Conservation (phyloP, 1,140 invertebrate species). For the Cheumatopsyche charites region DNA sequence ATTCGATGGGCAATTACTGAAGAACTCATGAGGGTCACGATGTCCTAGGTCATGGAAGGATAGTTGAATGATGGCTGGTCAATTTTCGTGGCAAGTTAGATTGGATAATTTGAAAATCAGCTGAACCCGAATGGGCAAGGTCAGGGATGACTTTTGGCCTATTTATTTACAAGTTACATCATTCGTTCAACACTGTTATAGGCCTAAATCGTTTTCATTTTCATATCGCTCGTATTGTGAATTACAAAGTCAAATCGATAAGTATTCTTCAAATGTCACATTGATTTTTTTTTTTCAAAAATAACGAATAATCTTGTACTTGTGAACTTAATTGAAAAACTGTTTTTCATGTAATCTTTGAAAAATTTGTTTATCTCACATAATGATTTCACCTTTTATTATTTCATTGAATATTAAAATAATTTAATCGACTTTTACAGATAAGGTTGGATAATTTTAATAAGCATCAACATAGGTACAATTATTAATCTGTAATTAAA, state of each 20-base stretch:
- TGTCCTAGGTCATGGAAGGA: background rate
- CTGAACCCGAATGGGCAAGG: background rate
- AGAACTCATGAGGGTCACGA: background rate
- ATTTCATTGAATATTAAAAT: too few relatives aligned
- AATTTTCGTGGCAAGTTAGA: background rate
- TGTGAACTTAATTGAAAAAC: background rate
- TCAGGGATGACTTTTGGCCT: constrained; percentile 1
- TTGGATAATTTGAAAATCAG: constrained; percentile 6
- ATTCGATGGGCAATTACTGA: background rate
- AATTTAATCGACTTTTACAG: too few relatives aligned
- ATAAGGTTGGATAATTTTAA: too few relatives aligned
- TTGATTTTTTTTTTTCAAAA: background rate
- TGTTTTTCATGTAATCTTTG: too few relatives aligned
- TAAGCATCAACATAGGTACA: too few relatives aligned
- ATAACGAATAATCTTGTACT: background rate
- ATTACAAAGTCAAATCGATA: background rate
- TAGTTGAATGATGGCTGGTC: background rate
- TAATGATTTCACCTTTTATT: too few relatives aligned
- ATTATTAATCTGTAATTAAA: too few relatives aligned
- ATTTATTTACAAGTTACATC: background rate
- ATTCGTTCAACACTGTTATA: background rate
- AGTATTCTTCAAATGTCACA: background rate
- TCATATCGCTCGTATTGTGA: background rate
- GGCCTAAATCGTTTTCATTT: background rate
- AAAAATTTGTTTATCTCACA: too few relatives aligned